phyloP scores from a whole-genome alignment of 2,113 vertebrate species.

The Burhinus bistriatus region DNA sequence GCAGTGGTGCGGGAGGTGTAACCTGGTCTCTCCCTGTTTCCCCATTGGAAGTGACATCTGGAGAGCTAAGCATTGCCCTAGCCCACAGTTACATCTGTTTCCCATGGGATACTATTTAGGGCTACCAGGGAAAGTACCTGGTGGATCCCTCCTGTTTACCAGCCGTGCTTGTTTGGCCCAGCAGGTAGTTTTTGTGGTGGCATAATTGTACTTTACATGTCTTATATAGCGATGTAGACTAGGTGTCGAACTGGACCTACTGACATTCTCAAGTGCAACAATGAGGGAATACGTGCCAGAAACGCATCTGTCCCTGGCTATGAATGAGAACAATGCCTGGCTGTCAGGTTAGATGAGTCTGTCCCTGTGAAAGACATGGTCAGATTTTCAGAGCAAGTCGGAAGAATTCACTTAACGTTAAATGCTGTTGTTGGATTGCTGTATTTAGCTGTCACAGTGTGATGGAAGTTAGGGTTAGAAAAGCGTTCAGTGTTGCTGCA shows the following conservation, averaged over 20 bases:
- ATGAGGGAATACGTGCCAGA: not conserved
- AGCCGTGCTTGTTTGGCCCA: not conserved
- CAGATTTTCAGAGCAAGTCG: not conserved
- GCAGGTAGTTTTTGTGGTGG: not conserved
- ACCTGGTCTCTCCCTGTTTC: not conserved
- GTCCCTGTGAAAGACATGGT: not conserved
- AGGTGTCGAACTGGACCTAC: not conserved
- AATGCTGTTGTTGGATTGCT: constrained; percentile 42
- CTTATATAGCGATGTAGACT: not conserved
- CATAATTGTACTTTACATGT: not conserved
- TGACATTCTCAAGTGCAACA: constrained; percentile 24
- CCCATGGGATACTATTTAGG: not conserved
- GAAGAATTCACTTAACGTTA: constrained; percentile 39
- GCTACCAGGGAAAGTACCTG: not conserved
- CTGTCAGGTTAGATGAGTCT: constrained; percentile 51
- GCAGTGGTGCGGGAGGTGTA: not conserved
- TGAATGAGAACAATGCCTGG: constrained; percentile 44
- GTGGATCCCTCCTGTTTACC: not conserved
- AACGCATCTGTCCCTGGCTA: not conserved
- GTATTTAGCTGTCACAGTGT: constrained; percentile 50
- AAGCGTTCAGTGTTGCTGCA: constrained; percentile 40
- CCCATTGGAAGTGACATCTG: not conserved
- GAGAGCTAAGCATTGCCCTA: not conserved
- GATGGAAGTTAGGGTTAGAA: constrained; percentile 54
- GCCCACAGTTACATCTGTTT: not conserved